A percentile compares a stretch with the other conserved stretches of the same genome.
These are phyloP conservation scores for Falco peregrinus DNA, from an alignment of 2,797 vertebrate species.

Conservation along the genomic window DNA sequence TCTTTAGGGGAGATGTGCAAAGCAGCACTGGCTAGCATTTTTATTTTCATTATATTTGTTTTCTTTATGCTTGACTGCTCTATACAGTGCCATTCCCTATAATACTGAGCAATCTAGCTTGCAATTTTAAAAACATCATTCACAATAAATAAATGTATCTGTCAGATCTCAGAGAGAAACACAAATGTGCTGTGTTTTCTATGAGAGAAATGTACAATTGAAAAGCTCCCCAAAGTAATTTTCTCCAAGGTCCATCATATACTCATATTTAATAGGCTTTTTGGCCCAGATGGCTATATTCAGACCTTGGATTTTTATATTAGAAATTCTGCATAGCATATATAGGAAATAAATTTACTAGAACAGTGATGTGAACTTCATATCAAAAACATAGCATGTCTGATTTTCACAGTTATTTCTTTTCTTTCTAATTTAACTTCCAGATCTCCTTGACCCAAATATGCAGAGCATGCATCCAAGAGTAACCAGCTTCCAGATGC, in stretches of 20 bases:
- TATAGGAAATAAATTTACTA: not conserved
- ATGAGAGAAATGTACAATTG: conserved; percentile 35
- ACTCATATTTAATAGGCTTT: conserved; percentile 36
- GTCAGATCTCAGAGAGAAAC: conserved; percentile 55
- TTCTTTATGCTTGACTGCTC: conserved; percentile 56
- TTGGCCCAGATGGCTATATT: not conserved
- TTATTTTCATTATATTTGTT: conserved; percentile 65
- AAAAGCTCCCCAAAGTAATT: conserved; percentile 59
- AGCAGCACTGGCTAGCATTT: not conserved
- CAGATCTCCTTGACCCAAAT: not conserved
- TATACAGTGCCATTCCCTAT: conserved; percentile 30
- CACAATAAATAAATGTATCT: conserved; percentile 65
- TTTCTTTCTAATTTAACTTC: conserved; percentile 7
- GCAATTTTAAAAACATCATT: conserved; percentile 74
- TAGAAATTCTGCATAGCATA: not conserved
- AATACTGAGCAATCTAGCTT: conserved; percentile 65
- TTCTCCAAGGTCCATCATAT: conserved; percentile 47
- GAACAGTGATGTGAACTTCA: not conserved
- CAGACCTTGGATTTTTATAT: conserved; percentile 8
- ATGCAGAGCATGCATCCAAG: not conserved
- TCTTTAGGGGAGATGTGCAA: not conserved
- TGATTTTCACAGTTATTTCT: not conserved
- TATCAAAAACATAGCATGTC: not conserved
- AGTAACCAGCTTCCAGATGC: not conserved
- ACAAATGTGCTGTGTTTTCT: conserved; percentile 55